Conservation (phyloP, 2,113 vertebrate genomes). For the Prinia subflava region DNA sequence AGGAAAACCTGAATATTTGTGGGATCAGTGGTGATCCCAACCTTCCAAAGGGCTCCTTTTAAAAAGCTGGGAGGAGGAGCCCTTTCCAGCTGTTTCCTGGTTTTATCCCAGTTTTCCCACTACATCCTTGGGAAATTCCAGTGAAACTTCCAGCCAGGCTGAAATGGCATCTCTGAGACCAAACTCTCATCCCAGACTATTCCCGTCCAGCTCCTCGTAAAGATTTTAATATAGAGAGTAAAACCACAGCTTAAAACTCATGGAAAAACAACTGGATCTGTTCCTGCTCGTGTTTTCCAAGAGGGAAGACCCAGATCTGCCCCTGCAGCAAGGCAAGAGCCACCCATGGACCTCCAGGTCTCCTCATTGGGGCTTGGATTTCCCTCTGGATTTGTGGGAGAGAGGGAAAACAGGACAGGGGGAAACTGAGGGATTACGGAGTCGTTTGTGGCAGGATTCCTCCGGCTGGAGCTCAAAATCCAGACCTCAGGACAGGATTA, state of each 20-base stretch:
- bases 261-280: neutral
- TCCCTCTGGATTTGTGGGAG: neutral
- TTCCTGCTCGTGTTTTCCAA: neutral
- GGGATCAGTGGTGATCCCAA: neutral
- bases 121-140: neutral
- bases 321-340: neutral
- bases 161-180: neutral
- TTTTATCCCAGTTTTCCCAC: neutral
- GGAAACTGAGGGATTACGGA: rapidly evolving
- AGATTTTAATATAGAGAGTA: neutral
- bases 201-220: neutral
- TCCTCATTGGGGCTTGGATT: neutral
- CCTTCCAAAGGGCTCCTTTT: neutral
- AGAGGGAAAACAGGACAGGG: neutral
- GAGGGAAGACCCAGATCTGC: neutral
- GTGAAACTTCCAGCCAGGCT: neutral
- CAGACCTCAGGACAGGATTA: neutral
- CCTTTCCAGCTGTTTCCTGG: neutral
- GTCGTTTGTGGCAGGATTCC: neutral
- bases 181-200: neutral
- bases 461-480: neutral
- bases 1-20: rapidly evolving
- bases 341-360: neutral
- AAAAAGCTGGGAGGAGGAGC: neutral
- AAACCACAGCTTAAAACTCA: neutral